Conservation (phyloP, 2,888 invertebrate genomes). For the Drosophila dives region DNA sequence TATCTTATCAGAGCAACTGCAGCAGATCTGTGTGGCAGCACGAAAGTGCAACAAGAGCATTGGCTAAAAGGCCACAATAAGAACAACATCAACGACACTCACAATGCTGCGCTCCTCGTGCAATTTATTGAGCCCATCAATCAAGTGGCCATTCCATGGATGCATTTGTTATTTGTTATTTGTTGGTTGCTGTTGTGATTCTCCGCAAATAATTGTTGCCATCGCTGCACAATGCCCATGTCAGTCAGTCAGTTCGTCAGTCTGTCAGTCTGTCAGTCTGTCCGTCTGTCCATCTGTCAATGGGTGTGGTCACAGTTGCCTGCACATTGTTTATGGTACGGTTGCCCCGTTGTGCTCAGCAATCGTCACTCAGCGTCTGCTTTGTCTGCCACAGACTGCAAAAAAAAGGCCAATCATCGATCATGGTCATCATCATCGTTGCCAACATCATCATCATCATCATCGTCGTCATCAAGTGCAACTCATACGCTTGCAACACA, state of each 20-base stretch:
- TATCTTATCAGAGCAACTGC: constrained; percentile 39
- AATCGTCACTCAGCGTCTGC: constrained; percentile 75
- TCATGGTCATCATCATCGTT: constrained; percentile 81
- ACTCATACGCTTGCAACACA: constrained; percentile 12
- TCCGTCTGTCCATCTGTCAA: constrained; percentile 57
- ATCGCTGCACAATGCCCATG: constrained; percentile 65
- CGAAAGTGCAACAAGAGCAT: constrained; percentile 18
- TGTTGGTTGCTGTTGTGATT: constrained; percentile 70
- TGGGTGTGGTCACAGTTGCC: constrained; percentile 74
- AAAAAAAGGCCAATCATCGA: constrained; percentile 82
- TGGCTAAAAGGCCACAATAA: constrained; percentile 16
- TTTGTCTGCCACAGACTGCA: constrained; percentile 47
- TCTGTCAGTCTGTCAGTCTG: background rate
- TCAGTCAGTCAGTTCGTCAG: constrained; percentile 23
- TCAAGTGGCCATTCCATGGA: constrained; percentile 70
- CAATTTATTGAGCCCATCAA: constrained; percentile 79
- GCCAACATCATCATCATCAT: constrained; percentile 3
- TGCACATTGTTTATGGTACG: constrained; percentile 58
- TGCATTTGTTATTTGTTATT: constrained; percentile 43
- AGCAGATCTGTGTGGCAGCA: constrained; percentile 40
- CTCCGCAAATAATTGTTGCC: constrained; percentile 75
- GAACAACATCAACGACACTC: constrained; percentile 50
- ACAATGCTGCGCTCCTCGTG: constrained; percentile 58
- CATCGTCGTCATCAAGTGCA: constrained; percentile 33
- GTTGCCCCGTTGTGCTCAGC: constrained; percentile 49